Evolutionary conservation across 92 coral and sea anemone species (phyloP).

Genomic region (Nematostella vectensis): DNA sequence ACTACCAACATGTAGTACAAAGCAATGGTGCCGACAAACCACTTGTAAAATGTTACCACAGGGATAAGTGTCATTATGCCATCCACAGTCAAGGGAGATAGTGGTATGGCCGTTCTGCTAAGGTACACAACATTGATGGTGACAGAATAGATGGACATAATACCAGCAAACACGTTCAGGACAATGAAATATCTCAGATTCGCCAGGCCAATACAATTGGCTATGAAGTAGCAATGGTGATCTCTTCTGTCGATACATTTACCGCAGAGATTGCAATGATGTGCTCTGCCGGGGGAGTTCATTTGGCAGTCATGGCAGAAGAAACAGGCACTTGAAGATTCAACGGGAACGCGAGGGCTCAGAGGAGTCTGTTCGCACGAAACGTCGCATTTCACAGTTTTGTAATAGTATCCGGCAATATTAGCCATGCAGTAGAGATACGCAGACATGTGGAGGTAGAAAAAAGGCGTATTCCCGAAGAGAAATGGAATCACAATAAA

Average conservation of each 20-base stretch:
- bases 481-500: constrained; percentile 48
- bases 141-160: constrained; percentile 33
- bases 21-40: constrained; percentile 54
- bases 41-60: constrained; percentile 60
- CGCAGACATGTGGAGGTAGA: constrained; percentile 19
- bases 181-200: constrained; percentile 57
- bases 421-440: constrained; percentile 43
- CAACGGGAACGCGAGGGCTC: constrained; percentile 18
- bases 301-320: constrained; percentile 75
- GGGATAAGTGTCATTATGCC: constrained; percentile 50
- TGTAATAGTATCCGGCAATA: constrained; percentile 49
- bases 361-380: constrained; percentile 30
- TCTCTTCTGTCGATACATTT: constrained; percentile 61
- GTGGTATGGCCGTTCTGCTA: constrained; percentile 35
- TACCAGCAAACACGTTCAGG: constrained; percentile 42
- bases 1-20: constrained; percentile 44
- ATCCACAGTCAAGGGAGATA: constrained; percentile 61
- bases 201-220: constrained; percentile 63
- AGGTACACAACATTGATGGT: constrained; percentile 52
- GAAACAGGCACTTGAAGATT: constrained; percentile 23
- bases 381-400: constrained; percentile 44
- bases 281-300: constrained; percentile 82
- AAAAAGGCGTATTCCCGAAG: constrained; percentile 19
- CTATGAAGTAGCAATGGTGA: constrained; percentile 74
- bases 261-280: constrained; percentile 64